Base-by-base conservation (phyloP, 2,797 vertebrate genomes). In the Alca torda region DNA sequence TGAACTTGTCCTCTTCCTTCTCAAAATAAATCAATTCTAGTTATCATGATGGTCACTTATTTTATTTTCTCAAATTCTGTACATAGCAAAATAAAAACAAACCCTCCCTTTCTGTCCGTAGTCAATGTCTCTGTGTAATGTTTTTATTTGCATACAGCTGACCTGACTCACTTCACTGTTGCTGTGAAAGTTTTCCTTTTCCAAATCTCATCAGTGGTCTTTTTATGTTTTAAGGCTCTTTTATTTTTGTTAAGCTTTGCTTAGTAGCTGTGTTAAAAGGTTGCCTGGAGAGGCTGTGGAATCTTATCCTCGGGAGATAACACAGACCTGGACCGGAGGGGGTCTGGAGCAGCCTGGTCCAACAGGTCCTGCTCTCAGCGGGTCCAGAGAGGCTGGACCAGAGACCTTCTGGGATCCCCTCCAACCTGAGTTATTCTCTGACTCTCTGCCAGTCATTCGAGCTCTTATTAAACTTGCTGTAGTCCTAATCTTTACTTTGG, bases 91-190 rank as follows among this genome's bases (percentile, higher is more conserved):
- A 77, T 56, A 82, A 77, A 84, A 80, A 45, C 31, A 85, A 50
- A 4, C 5, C 3, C 0, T 28, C 21, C 23, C 13, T 78, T 87
- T 92, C 45, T 90, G n/a, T 50, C n/a, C 69, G 13, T 79, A 73
- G 56, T 91, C 67, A 74, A 3, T 60, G 51, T 86, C 39, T 95
- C 70, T 60, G 51, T 84, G 67, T 89, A 57, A 67, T 53, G 56
- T 82, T 89, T 92, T 84, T 93, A 91, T 96, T 94, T 94, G 41
- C 78, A 64, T 84, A 50, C 41, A 87, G 72, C 60, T 93, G 90
- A 91, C n/a, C 43, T 56, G 59, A 74, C 77, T 93, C 50, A 19
- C 35, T 93, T 67, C 45, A 33, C 24, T 61, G 61, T 37, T 65
- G 10, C 59, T 63, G 28, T 81, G 77, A 90, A 91, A 81, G 25